Evolutionary conservation across 35 echinoderm and acorn worm genomes (phyloP).

Genomic region (Amphiura filiformis): DNA sequence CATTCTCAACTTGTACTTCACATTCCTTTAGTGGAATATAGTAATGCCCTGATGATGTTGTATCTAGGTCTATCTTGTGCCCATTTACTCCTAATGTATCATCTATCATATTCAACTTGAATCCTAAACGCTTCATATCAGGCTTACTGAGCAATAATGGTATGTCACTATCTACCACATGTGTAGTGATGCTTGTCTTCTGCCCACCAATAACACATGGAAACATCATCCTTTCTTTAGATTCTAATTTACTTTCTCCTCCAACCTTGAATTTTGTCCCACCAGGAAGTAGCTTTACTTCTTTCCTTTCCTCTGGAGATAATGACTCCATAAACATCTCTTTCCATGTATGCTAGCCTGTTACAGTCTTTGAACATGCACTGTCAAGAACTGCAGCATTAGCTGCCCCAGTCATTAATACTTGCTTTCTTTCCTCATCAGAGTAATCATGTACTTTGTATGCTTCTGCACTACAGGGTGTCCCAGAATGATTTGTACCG

Average conservation of each 20-base stretch:
- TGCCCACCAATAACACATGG: conserved; percentile 33
- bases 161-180: conserved; percentile 54
- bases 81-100: conserved; percentile 42
- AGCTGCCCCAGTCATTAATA: conserved; percentile 18
- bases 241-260: conserved; percentile 9
- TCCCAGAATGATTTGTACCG: too few relatives aligned
- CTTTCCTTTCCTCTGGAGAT: conserved; percentile 4
- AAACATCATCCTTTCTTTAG: conserved; percentile 8
- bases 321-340: not conserved
- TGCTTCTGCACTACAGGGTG: too few relatives aligned
- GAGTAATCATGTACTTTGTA: conserved; percentile 25
- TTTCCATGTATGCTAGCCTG: not conserved
- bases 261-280: conserved; percentile 47
- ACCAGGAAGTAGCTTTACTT: conserved; percentile 31
- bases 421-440: not conserved
- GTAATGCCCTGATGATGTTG: conserved; percentile 23
- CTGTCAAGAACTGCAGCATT: conserved; percentile 22
- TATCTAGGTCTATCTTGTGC: conserved; percentile 22
- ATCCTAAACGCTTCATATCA: conserved; percentile 18
- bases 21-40: conserved; percentile 24
- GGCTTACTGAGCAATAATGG: conserved; percentile 37
- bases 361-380: conserved; percentile 16
- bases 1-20: conserved; percentile 26
- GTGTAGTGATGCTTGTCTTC: conserved; percentile 19
- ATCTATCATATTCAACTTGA: conserved; percentile 38